Conservation (phyloP, 2,797 vertebrate genomes). For the Hoplostethus atlanticus region DNA sequence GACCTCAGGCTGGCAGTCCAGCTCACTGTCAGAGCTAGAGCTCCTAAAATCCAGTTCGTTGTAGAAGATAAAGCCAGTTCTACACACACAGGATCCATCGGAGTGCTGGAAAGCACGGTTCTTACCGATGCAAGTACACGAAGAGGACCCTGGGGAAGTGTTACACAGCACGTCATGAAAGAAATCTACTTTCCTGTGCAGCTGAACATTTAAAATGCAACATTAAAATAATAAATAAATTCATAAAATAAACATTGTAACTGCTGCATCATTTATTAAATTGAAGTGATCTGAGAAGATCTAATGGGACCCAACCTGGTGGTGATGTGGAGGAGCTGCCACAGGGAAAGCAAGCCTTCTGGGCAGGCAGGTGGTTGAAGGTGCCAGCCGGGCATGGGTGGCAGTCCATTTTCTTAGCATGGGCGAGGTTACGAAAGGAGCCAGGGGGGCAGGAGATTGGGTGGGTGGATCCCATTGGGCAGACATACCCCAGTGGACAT, state of each 20-base stretch:
- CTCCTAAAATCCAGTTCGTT: constrained; percentile 86
- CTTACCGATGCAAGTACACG: constrained; percentile 88
- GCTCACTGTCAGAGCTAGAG: constrained; percentile 82
- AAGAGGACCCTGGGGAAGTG: constrained; percentile 84
- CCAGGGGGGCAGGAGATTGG: constrained; percentile 89
- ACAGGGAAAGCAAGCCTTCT: constrained; percentile 91
- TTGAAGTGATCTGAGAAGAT: background rate
- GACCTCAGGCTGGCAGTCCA: constrained; percentile 93
- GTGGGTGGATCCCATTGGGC: constrained; percentile 78
- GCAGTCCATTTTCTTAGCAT: constrained; percentile 81
- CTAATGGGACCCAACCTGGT: constrained; percentile 78
- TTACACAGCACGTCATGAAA: background rate
- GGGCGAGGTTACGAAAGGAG: constrained; percentile 83
- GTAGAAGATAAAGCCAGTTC: constrained; percentile 89
- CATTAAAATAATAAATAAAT: no score
- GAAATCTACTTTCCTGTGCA: background rate
- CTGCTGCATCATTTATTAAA: background rate
- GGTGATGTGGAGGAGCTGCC: constrained; percentile 90
- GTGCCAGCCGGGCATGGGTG: constrained; percentile 88
- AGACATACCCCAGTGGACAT: constrained; percentile 89
- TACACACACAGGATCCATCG: constrained; percentile 93
- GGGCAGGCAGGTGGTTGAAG: constrained; percentile 89
- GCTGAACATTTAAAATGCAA: background rate
- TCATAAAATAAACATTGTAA: no score
- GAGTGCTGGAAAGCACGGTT: constrained; percentile 94